phyloP scores from a whole-genome alignment of 2,888 invertebrate genomes.

The Glyphotaelius pellucidus region DNA sequence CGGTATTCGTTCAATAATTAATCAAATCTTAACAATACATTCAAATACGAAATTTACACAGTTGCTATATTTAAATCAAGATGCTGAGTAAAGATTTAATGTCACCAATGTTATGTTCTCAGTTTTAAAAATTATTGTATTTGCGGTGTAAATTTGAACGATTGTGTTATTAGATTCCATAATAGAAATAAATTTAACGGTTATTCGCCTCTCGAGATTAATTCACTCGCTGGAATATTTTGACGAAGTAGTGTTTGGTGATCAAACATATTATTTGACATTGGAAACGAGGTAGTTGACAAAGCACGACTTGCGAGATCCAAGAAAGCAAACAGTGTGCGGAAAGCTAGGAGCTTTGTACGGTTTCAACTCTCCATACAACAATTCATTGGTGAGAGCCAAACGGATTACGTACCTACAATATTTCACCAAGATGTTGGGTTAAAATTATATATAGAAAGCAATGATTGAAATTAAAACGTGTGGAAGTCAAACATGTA shows the following conservation, averaged over 20 bases:
- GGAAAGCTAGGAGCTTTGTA: not conserved
- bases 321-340: not conserved
- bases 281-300: not conserved
- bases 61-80: not conserved
- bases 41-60: not conserved
- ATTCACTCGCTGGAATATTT: not conserved
- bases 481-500: no score
- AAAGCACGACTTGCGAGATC: not conserved
- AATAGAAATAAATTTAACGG: not conserved
- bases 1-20: no score
- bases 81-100: not conserved
- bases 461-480: not conserved
- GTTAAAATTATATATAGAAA: not conserved
- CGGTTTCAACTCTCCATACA: not conserved
- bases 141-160: not conserved
- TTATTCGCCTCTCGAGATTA: not conserved
- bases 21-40: not conserved
- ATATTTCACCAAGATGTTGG: not conserved
- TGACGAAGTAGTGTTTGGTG: not conserved
- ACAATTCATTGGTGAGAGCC: not conserved
- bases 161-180: not conserved
- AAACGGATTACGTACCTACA: not conserved
- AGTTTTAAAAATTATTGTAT: not conserved
- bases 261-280: not conserved
- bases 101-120: not conserved